phyloP scores from a whole-genome alignment of 2,113 vertebrate species.

The Gyps fulvus region DNA sequence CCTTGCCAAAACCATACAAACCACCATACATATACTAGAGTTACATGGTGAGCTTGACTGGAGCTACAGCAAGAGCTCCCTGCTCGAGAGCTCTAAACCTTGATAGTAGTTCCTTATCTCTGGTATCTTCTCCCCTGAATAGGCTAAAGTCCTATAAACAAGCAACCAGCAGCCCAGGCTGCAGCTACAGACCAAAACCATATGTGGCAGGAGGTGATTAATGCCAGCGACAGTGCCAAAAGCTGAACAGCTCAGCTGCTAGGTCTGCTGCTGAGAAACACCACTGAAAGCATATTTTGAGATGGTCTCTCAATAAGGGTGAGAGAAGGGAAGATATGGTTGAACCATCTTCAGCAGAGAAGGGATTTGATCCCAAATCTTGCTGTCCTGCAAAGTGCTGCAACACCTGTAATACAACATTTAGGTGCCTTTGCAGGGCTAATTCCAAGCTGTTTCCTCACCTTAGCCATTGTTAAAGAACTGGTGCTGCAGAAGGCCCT shows the following conservation, averaged over 20 bases:
- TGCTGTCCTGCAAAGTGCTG: not conserved
- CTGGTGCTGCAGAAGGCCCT: not conserved
- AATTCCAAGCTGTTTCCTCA: not conserved
- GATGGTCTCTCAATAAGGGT: not conserved
- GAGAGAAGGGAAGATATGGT: not conserved
- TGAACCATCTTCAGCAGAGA: not conserved
- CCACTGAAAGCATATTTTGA: too few species aligned
- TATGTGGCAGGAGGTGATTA: not conserved
- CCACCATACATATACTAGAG: not conserved
- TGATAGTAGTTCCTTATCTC: not conserved
- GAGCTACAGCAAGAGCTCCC: not conserved
- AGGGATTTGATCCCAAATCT: not conserved
- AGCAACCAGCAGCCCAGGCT: not conserved
- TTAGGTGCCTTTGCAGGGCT: not conserved
- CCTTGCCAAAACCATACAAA: not conserved
- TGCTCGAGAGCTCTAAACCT: not conserved
- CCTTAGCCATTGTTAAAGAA: not conserved
- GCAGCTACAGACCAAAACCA: not conserved
- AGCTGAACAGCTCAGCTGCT: not conserved
- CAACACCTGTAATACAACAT: not conserved
- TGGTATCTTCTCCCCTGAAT: not conserved
- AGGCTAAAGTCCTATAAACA: not conserved
- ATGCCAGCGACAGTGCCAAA: not conserved
- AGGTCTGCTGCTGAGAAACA: not conserved
- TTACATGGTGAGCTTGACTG: fast-evolving